These are phyloP conservation scores for Paelopatides confundens DNA, from an alignment of 53 echinoderm and acorn worm genomes.

Conservation along the genomic window DNA sequence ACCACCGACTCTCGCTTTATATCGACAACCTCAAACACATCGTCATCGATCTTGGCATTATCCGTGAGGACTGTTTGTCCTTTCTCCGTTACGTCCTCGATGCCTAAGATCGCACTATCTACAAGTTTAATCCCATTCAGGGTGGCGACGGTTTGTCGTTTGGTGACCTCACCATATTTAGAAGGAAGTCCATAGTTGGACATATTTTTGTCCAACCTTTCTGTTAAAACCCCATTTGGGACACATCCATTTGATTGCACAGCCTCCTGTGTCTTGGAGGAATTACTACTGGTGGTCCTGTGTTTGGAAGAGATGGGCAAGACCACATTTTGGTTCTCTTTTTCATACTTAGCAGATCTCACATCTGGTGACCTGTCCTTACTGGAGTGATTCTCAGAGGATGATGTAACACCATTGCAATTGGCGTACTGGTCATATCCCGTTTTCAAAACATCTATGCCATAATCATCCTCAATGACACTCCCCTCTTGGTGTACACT, in stretches of 20 bases:
- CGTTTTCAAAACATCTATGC: slow-evolving; percentile 24
- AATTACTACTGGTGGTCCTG: slow-evolving; percentile 20
- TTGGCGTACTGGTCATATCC: slow-evolving; percentile 7
- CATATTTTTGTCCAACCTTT: slow-evolving; percentile 16
- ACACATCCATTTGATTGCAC: slow-evolving; percentile 38
- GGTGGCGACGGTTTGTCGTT: slow-evolving; percentile 31
- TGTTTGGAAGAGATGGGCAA: slow-evolving; percentile 28
- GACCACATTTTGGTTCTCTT: slow-evolving; percentile 26
- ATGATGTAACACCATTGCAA: slow-evolving; percentile 6
- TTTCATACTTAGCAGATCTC: slow-evolving; percentile 10
- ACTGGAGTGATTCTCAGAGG: background rate
- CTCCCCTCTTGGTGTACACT: slow-evolving; percentile 45
- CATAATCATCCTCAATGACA: slow-evolving; percentile 42
- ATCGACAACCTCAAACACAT: slow-evolving; percentile 11
- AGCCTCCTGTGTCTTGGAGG: slow-evolving; percentile 9
- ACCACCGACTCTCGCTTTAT: background rate
- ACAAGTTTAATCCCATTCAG: slow-evolving; percentile 30
- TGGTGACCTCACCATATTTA: background rate
- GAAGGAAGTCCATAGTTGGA: slow-evolving; percentile 11
- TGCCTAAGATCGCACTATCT: background rate
- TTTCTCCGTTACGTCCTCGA: background rate
- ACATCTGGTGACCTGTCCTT: slow-evolving; percentile 5
- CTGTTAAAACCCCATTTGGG: slow-evolving; percentile 18
- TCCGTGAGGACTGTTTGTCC: background rate
- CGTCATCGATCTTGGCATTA: background rate